phyloP scores from a whole-genome alignment of 2,888 invertebrate genomes.

The Pardosa pseudoannulata region DNA sequence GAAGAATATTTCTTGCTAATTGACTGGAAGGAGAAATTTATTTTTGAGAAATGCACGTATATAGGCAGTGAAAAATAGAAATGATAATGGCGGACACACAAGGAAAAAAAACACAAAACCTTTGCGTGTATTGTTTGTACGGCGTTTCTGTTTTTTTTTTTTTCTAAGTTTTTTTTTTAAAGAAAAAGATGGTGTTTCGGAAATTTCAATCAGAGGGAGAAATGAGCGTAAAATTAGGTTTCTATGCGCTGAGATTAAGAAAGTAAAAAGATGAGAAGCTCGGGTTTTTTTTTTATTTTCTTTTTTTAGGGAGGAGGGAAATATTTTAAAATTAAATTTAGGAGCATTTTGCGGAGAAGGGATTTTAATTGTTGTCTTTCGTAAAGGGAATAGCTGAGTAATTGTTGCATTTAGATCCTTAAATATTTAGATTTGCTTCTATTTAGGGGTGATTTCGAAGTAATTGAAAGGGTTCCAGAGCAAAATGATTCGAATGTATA shows the following conservation, averaged over 20 bases:
- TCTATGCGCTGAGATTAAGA: conserved; percentile 49
- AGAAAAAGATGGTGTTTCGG: conserved; percentile 36
- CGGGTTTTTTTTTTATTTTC: conserved; percentile 19
- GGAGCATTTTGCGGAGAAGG: background rate
- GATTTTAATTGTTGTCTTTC: conserved; percentile 11
- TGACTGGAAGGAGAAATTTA: conserved; percentile 69
- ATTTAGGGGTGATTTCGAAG: background rate
- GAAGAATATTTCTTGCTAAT: conserved; percentile 70
- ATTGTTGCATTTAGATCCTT: background rate
- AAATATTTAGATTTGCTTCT: background rate
- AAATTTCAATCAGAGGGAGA: conserved; percentile 64
- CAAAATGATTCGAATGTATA: no score
- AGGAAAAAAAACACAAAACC: background rate
- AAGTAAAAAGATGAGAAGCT: conserved; percentile 1
- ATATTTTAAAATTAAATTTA: conserved; percentile 12
- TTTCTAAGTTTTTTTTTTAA: background rate
- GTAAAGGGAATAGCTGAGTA: background rate
- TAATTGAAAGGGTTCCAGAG: no score
- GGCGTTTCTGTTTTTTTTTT: conserved; percentile 7
- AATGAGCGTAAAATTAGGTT: conserved; percentile 64
- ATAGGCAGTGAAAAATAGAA: conserved; percentile 32
- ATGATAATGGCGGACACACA: no score
- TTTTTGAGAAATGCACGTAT: conserved; percentile 25
- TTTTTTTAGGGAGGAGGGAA: background rate
- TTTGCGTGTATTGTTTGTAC: conserved; percentile 10